Evolutionary conservation across 2,888 invertebrate genomes (phyloP).

Genomic region (Zele albiditarsus): DNA sequence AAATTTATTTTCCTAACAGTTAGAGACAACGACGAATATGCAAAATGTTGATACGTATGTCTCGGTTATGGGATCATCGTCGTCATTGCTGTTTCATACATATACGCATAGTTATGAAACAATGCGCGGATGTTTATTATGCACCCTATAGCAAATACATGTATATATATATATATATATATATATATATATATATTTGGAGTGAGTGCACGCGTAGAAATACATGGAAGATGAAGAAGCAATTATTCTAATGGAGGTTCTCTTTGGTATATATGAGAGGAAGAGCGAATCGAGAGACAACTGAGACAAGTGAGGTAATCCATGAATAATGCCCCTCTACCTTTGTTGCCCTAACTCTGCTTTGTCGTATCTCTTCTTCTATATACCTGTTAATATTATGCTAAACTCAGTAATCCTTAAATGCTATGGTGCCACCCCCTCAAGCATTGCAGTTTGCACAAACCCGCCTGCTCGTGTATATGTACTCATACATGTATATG

Average conservation of each 20-base stretch:
- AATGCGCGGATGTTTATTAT: constrained; percentile 35
- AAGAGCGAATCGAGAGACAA: constrained; percentile 63
- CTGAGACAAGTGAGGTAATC: constrained; percentile 71
- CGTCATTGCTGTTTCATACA: constrained; percentile 27
- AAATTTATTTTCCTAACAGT: background rate
- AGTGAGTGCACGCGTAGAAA: constrained; percentile 57
- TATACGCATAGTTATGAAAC: background rate
- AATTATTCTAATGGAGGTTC: constrained; percentile 71
- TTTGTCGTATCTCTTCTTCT: constrained; percentile 30
- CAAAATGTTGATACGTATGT: background rate
- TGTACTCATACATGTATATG: background rate
- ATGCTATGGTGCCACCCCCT: constrained; percentile 51
- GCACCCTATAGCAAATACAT: constrained; percentile 32
- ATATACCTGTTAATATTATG: constrained; percentile 66
- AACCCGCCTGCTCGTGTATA: background rate
- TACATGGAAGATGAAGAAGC: constrained; percentile 70
- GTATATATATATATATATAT: background rate
- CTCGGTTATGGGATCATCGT: constrained; percentile 10
- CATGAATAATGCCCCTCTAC: constrained; percentile 61
- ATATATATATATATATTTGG: background rate
- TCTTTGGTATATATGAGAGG: constrained; percentile 9
- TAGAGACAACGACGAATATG: too few relatives aligned
- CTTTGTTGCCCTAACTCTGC: constrained; percentile 35
- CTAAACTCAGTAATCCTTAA: constrained; percentile 70
- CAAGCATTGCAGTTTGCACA: background rate